Conservation (phyloP, 2,113 vertebrate genomes). For the Xenus cinereus region DNA sequence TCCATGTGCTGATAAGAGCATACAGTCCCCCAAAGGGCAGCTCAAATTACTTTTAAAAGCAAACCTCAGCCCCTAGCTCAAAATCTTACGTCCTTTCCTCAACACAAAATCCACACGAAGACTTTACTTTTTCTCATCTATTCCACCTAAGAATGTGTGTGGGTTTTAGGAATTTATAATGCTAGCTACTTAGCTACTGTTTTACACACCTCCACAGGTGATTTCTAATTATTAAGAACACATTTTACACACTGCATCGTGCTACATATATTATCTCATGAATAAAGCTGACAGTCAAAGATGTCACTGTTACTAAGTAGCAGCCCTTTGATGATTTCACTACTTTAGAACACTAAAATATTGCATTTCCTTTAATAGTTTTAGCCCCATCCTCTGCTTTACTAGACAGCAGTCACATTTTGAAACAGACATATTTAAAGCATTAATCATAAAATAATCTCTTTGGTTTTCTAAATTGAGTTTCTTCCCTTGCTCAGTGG, state of each 20-base stretch:
- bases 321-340: background rate
- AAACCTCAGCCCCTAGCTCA: background rate
- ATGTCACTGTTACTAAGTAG: background rate
- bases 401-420: background rate
- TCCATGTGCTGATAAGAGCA: background rate
- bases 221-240: background rate
- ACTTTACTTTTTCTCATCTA: background rate
- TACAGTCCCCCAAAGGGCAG: background rate
- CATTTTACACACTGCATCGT: background rate
- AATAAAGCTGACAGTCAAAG: background rate
- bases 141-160: background rate
- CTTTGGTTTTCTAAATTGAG: background rate
- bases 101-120: background rate
- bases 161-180: background rate
- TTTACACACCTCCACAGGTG: background rate
- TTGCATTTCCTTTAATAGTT: background rate
- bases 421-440: background rate
- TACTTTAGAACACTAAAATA: background rate
- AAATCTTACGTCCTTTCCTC: background rate
- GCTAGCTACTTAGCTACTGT: background rate
- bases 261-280: background rate
- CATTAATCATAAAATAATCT: background rate
- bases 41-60: background rate
- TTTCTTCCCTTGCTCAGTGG: background rate
- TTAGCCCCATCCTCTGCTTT: background rate